Base-by-base conservation (phyloP, 2,888 invertebrate genomes). In the Eulithis prunata region DNA sequence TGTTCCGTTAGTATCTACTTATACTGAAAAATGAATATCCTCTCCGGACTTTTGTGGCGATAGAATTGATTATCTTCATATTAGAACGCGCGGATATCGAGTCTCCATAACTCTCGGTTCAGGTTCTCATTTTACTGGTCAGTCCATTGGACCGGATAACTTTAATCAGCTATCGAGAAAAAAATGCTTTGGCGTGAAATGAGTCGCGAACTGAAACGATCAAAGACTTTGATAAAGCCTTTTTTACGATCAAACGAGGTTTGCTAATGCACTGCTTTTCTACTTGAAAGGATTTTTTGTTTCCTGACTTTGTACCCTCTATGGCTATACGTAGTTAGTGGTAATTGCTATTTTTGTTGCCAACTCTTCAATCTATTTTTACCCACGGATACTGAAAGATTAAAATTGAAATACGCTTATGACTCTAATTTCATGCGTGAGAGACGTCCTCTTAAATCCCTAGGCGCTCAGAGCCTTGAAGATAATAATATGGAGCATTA, bases 101-200 rank as follows among this genome's bases (percentile, higher is more conserved):
- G 57, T 57, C 51, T 57, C 52, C 53, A n/a, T n/a, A 49, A 59
- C 46, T 49, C 62, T 60, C 58, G 55, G 51, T 63, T 64, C 71
- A 78, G 78, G 85, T 60, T 61, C 82, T 82, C 78, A 78, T 85
- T 82, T 81, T 78, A 73, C 78, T 73, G 75, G 76, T 71, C 80
- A 74, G 81, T 74, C 78, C 85, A 86, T 71, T 75, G 78, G 80
- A 82, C 76, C 83, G 83, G 78, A 80, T 83, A 84, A 83, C 84
- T 87, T 88, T 86, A 86, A 88, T 89, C 86, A 82, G 81, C 82
- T 84, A 81, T 81, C 78, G 86, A 85, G 81, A 78, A 84, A 85
- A 86, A 73, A 85, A 82, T 80, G 78, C 75, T 79, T 81, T 70
- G 82, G 80, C 83, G 82, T 84, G 81, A 84, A 88, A 88, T 84